Evolutionary conservation across 2,113 vertebrate species (phyloP).

Genomic region (Serilophus lunatus): DNA sequence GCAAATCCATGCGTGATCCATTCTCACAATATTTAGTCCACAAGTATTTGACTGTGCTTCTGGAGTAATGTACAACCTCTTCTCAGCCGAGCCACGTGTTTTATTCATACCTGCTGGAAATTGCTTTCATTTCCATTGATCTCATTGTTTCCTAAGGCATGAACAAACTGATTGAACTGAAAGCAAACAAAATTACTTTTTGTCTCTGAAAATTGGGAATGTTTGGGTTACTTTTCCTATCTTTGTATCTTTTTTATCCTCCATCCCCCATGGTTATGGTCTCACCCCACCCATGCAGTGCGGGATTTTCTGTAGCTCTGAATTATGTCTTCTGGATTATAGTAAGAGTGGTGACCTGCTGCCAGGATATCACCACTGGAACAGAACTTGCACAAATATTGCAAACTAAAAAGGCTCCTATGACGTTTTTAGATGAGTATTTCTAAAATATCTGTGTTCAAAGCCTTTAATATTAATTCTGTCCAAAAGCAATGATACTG

Average conservation of each 20-base stretch:
- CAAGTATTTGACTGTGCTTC: not conserved
- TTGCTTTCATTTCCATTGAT: conserved; percentile 6
- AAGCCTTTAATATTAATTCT: not conserved
- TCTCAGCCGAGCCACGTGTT: not conserved
- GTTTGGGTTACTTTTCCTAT: not conserved
- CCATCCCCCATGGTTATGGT: not conserved
- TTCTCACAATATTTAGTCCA: not conserved
- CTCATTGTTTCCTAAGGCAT: conserved; percentile 14
- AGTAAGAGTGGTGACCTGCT: not conserved
- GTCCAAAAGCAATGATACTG: not conserved
- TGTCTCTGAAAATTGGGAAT: not conserved
- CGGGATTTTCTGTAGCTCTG: not conserved
- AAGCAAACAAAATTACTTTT: conserved; percentile 17
- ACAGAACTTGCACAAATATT: not conserved
- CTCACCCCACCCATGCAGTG: not conserved
- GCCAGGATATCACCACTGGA: not conserved
- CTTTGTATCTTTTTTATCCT: not conserved
- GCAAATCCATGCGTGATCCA: not conserved
- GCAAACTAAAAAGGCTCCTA: not conserved
- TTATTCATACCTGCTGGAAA: conserved; percentile 42
- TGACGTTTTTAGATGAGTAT: not conserved
- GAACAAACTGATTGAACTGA: not conserved
- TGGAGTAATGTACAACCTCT: not conserved
- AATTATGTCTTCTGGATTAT: not conserved
- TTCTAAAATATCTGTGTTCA: not conserved